Evolutionary conservation across 2,888 invertebrate genomes (phyloP), one percentile per base, ranked within the genome.

Genomic region (Ornithoptera alexandrae): DNA sequence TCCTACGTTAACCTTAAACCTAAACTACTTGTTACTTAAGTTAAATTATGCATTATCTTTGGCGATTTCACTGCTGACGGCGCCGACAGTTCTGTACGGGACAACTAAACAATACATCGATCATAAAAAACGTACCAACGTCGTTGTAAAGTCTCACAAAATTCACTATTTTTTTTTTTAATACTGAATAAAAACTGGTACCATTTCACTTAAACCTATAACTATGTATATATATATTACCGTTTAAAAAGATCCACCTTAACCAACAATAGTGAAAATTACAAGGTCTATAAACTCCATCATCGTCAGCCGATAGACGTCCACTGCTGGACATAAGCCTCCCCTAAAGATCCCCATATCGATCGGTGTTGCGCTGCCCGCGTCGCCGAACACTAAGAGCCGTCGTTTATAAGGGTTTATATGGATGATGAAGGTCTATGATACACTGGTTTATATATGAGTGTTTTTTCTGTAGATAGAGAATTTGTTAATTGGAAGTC

Each of bases 101-200:
- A 77, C 75, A 77, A 76, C 75, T 74, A 76, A 79, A 80, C 75
- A 73, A 74, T 77, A 77, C 72, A 75, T 76, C 74, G 78, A 79
- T 76, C 75, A 74, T 77, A 78, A 85, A 87, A 87, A 85, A 83
- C 78, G 78, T 87, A 88, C 84, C 84, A 87, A 88, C 81, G 72
- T 91, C 91, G 90, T 91, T 91, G 92, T 91, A 91, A 91, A 92
- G 77, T 86, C 81, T 91, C 90, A 90, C 88, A 91, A 90, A 90
- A 82, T 82, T 85, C 76, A 80, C 84, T 86, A 84, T 84, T 84
- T 39, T 39, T 39, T 39, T 39, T 46, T 66, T 79, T 85, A 91
- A 90, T 90, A 90, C 88, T 90, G 90, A 86, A 83, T 84, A 84
- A 84, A 84, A 84, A 85, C 78, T 88, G 89, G 90, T 90, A 90